A percentile compares a stretch with the other conserved stretches of the same genome.
Evolutionary conservation across 2,797 vertebrate genomes (phyloP).

Genomic region (Enteromius argenteus): DNA sequence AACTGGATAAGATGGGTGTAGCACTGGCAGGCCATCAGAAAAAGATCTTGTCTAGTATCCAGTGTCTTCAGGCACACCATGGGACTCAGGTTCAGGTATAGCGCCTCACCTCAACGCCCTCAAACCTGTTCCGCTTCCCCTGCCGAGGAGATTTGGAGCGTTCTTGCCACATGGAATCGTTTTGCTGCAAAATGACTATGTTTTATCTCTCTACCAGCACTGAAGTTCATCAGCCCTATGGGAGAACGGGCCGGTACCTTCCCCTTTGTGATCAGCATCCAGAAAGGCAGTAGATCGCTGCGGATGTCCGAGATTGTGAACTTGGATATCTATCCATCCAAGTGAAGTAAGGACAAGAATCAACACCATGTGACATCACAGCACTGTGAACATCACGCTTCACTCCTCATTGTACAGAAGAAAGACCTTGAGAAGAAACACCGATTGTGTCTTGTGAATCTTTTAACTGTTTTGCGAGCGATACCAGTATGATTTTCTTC

Average conservation of each 20-base stretch:
- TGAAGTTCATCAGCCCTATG: constrained; percentile 38
- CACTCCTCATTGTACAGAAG: constrained; percentile 41
- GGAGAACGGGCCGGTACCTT: constrained; percentile 16
- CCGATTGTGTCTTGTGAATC: constrained; percentile 48
- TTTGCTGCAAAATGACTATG: constrained; percentile 48
- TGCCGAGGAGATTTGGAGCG: constrained; percentile 13
- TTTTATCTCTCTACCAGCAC: constrained; percentile 50
- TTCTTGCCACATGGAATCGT: constrained; percentile 24
- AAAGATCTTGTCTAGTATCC: constrained; percentile 96
- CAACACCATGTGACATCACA: constrained; percentile 44
- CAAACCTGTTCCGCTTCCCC: constrained; percentile 28
- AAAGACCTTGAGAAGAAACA: constrained; percentile 40
- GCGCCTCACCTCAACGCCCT: constrained; percentile 21
- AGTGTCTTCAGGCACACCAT: constrained; percentile 68
- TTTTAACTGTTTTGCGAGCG: constrained; percentile 25
- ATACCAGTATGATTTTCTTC: constrained; percentile 13
- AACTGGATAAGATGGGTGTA: constrained; percentile 95
- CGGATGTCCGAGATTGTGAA: not conserved
- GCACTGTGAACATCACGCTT: constrained; percentile 47
- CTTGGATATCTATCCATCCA: not conserved
- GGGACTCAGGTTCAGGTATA: constrained; percentile 61
- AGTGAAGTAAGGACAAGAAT: constrained; percentile 18
- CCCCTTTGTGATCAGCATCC: constrained; percentile 41
- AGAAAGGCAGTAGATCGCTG: constrained; percentile 13
- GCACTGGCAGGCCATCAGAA: constrained; percentile 97